A percentile compares a stretch with the other conserved stretches of the same genome.
Conservation (phyloP, 2,888 invertebrate species). For the Tenthredo scrophulariae region DNA sequence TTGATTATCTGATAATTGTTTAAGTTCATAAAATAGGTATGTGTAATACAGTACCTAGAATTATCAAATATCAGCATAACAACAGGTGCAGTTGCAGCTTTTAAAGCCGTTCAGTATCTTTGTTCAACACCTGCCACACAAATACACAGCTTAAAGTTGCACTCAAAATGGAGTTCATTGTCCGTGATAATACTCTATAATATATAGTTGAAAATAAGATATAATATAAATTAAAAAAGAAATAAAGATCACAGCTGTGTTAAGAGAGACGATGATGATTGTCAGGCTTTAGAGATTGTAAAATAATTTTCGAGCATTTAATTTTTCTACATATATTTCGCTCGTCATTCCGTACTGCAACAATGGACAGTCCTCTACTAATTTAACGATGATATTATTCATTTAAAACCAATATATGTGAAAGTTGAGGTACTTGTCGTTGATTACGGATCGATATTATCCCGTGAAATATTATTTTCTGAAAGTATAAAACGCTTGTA, state of each 20-base stretch:
- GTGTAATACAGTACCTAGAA: constrained; percentile 67
- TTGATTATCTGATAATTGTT: not conserved
- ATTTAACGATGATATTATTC: not conserved
- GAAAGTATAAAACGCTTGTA: constrained; percentile 58
- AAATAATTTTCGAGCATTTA: not conserved
- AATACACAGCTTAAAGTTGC: constrained; percentile 51
- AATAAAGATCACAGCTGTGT: not conserved
- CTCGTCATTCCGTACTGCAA: constrained; percentile 1
- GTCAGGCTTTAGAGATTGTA: not conserved
- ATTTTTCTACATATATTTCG: not conserved
- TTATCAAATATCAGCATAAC: constrained; percentile 70
- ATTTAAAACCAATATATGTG: not conserved
- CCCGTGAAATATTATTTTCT: not conserved
- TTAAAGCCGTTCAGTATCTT: constrained; percentile 66
- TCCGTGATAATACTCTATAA: constrained; percentile 39
- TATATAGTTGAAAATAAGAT: not conserved
- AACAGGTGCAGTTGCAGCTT: constrained; percentile 60
- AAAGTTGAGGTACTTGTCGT: not conserved
- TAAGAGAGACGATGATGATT: not conserved
- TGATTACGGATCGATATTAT: constrained; percentile 23
- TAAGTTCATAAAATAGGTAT: not conserved
- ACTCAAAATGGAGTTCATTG: constrained; percentile 52
- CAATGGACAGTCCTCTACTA: not conserved
- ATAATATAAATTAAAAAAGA: not conserved
- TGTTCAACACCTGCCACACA: constrained; percentile 69